These are phyloP conservation scores for Silurus aristotelis DNA, from an alignment of 2,797 vertebrate species.

Conservation along the genomic window DNA sequence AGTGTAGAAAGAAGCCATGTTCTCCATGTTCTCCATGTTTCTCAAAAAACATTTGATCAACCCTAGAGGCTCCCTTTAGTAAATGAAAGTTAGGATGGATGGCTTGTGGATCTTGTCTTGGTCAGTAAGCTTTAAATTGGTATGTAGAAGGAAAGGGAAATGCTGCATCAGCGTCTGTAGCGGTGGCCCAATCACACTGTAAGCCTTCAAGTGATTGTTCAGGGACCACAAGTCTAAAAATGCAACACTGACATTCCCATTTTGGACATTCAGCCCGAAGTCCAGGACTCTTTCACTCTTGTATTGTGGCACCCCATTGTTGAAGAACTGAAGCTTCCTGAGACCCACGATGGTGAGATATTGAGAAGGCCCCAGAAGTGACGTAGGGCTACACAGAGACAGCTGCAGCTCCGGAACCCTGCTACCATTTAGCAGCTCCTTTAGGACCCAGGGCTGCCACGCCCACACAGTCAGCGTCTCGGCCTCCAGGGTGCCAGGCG, in stretches of 20 bases:
- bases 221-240: conserved; percentile 67
- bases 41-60: neutral
- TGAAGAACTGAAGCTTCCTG: conserved; percentile 59
- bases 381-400: conserved; percentile 62
- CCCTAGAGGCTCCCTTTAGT: conserved; percentile 49
- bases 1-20: neutral
- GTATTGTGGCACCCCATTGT: conserved; percentile 37
- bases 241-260: conserved; percentile 55
- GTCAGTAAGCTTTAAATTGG: neutral
- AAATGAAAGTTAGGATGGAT: conserved; percentile 69
- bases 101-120: conserved; percentile 41
- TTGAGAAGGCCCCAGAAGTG: conserved; percentile 36
- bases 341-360: conserved; percentile 66
- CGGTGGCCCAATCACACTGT: conserved; percentile 64
- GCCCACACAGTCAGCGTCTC: conserved; percentile 63
- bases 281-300: conserved; percentile 58
- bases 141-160: conserved; percentile 62
- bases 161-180: conserved; percentile 54
- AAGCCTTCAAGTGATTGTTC: conserved; percentile 64
- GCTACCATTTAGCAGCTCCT: conserved; percentile 67
- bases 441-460: conserved; percentile 64
- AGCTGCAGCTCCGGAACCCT: conserved; percentile 61
- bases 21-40: neutral
- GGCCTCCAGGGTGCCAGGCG: conserved; percentile 47
- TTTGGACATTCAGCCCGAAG: conserved; percentile 7